These are phyloP conservation scores for Scaptomyza cyrtandrae DNA, from an alignment of 2,888 invertebrate species.

Conservation along the genomic window DNA sequence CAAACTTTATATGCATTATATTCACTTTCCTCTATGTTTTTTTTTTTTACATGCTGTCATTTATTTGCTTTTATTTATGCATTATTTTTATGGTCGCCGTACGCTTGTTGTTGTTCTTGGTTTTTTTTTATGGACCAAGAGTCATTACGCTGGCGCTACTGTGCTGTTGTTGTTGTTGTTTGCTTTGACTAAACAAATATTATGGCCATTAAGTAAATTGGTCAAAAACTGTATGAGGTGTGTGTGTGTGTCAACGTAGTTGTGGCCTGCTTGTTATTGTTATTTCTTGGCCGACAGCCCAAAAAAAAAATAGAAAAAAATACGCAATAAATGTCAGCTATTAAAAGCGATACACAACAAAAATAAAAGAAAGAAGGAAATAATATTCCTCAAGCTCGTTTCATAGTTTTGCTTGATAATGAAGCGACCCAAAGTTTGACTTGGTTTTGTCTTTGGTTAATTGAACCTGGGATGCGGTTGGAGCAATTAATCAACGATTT, in stretches of 20 bases:
- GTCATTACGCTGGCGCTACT: constrained; percentile 61
- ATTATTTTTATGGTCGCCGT: constrained; percentile 71
- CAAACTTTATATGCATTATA: constrained; percentile 47
- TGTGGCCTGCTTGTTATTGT: constrained; percentile 44
- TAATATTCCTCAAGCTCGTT: constrained; percentile 21
- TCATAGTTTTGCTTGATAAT: constrained; percentile 56
- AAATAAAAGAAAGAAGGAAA: background rate
- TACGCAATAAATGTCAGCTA: constrained; percentile 67
- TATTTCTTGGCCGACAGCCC: constrained; percentile 31
- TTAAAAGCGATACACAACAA: constrained; percentile 53
- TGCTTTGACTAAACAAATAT: constrained; percentile 79
- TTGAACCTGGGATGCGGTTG: constrained; percentile 62
- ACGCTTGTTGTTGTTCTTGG: constrained; percentile 17
- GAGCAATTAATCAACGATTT: constrained; percentile 74
- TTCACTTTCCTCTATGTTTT: constrained; percentile 20
- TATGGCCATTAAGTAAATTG: constrained; percentile 78
- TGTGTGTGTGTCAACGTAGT: constrained; percentile 7
- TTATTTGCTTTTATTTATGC: constrained; percentile 78
- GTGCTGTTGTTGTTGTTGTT: constrained; percentile 54
- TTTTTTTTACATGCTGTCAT: constrained; percentile 70
- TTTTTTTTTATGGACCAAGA: constrained; percentile 68
- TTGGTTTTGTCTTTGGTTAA: constrained; percentile 40
- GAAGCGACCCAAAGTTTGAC: constrained; percentile 27
- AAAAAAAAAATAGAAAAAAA: constrained; percentile 48
- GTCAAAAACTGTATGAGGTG: constrained; percentile 56